Base-by-base conservation (phyloP, 2,113 vertebrate species). In the Murina feae region DNA sequence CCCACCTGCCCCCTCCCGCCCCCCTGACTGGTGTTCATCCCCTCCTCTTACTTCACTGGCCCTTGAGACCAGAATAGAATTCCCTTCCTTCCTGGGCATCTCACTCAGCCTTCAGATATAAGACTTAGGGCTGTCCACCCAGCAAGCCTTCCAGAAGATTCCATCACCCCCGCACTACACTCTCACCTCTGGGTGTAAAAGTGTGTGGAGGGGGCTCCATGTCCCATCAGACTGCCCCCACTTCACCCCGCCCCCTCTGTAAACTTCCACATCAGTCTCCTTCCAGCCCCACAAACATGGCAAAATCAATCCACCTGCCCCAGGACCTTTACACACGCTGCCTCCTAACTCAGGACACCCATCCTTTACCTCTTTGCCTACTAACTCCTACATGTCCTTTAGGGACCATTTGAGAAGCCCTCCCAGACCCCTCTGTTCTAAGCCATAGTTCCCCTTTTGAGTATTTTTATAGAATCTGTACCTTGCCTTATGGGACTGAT, bases 81-180 rank as follows among this genome's bases (percentile, higher is more conserved):
- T 60, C 20, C 47, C 28, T 21, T 28, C 14, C 17, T 32, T 42
- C 76, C 71, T 13, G 32, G 42, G 17, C 32, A 9, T 21, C 37
- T 44, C n/a, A 17, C 12, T 21, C 3, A 16, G 51, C 18, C 14
- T 92, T 80, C n/a, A 47, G 49, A 69, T 18, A n/a, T 0, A 44
- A 23, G 39, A 16, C 51, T n/a, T 53, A 58, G 28, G 65, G 39
- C 8, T 39, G 18, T 11, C 10, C 39, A 63, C 35, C 11, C 6
- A 91, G 58, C 28, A 81, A 66, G 51, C 1, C n/a, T 95, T 87
- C 84, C 20, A 91, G 85, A 75, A 90, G 23, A 12, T 49, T 92
- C 76, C 51, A 60, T 60, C 16, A 32, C 30, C 23, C 35, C 35
- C 30, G 37, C 14, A 28, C 0, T 35, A 25, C 7, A 6, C 11